These are phyloP conservation scores for Thysanoteuthis rhombus DNA, from an alignment of 2,888 invertebrate species.

Conservation along the genomic window DNA sequence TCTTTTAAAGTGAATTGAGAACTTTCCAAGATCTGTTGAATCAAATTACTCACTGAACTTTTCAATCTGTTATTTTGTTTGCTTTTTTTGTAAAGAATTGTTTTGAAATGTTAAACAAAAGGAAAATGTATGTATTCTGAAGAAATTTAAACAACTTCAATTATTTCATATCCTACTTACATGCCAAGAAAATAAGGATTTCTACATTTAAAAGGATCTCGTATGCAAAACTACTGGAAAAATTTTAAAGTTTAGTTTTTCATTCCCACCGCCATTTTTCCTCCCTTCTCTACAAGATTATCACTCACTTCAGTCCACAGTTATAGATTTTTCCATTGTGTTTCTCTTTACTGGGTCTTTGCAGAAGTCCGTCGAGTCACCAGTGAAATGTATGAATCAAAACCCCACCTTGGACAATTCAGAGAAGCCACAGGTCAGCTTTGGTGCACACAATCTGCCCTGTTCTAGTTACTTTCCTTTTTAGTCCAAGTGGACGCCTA, in stretches of 20 bases:
- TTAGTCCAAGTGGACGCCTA: not conserved
- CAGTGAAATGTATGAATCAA: constrained; percentile 28
- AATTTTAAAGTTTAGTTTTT: not conserved
- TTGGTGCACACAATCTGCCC: constrained; percentile 23
- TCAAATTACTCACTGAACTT: too few species aligned
- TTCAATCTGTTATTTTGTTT: not conserved
- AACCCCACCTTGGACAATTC: constrained; percentile 25
- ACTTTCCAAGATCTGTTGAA: too few species aligned
- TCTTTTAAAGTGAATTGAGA: too few species aligned
- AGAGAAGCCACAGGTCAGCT: constrained; percentile 30
- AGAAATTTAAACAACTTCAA: not conserved
- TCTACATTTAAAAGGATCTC: not conserved
- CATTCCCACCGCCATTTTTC: not conserved
- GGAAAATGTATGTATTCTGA: not conserved
- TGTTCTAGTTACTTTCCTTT: not conserved
- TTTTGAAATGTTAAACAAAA: not conserved
- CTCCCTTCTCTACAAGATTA: not conserved
- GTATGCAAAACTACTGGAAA: not conserved
- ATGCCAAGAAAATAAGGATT: too few species aligned
- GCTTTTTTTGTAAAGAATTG: not conserved
- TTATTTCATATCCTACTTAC: not conserved
- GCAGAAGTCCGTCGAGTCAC: constrained; percentile 26
- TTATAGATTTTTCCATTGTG: not conserved
- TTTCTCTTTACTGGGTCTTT: constrained; percentile 17
- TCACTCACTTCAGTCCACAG: not conserved